Evolutionary conservation across 2,113 vertebrate genomes (phyloP), one percentile per base, ranked within the genome.

Genomic region (Balaenoptera acutorostrata): DNA sequence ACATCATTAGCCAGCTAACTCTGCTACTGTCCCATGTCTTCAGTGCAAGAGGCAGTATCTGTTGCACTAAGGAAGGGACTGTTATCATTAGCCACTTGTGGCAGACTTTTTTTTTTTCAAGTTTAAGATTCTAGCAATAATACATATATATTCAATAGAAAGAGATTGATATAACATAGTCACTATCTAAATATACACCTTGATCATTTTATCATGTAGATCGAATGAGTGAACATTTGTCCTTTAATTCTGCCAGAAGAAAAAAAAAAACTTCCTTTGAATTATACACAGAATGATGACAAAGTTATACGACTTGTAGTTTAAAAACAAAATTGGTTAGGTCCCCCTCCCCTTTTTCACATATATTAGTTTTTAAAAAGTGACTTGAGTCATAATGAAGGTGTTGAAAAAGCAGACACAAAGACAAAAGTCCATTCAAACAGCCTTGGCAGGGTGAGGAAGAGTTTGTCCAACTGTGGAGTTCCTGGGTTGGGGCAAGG

Each of bases 91-190:
- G 33, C 4, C 23, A 64, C 64, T 83, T 90, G 41, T 46, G 44
- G 61, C 52, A 96, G 88, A 81, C 27, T 14, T 31, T 74, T 95
- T 87, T 95, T 95, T 80, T 89, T 91, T 64, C n/a, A 93, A 77
- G 33, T 71, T 85, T 86, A 82, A 46, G 5, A 57, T 82, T 89
- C 41, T 55, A 96, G 74, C 31, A 82, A 64, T 80, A 61, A 85
- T 59, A 75, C 8, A 81, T 6, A 66, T 23, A 25, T 72, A 44
- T 44, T 29, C 49, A 74, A 72, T 52, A 66, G 31, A 88, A 64
- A 59, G 36, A 86, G n/a, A 66, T 84, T 75, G 61, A 83, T 2
- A 66, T 3, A 46, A 57, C 3, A 49, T 33, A 71, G 68, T 46
- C 49, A 36, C 49, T 31, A 36, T 84, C 17, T 93, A 92, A 92